Percentiles rank a stretch among this genome's conserved stretches.
Evolutionary conservation across 2,113 vertebrate genomes (phyloP).

Genomic region (Talpa occidentalis): DNA sequence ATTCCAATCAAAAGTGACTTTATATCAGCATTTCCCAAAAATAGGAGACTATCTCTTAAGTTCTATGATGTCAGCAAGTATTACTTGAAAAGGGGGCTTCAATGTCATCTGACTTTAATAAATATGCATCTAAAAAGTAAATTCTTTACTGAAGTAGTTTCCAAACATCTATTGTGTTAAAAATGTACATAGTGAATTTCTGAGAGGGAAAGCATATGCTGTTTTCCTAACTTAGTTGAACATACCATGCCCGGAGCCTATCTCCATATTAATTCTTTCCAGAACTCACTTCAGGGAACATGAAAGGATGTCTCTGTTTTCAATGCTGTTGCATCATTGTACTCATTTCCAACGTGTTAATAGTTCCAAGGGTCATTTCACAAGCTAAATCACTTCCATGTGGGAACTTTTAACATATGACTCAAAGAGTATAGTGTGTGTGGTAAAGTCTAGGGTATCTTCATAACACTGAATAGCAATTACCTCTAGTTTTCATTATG

Average conservation of each 20-base stretch:
- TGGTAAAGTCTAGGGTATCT: background rate
- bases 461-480: constrained; percentile 33
- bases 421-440: background rate
- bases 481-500: constrained; percentile 46
- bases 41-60: background rate
- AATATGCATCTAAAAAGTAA: background rate
- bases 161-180: background rate
- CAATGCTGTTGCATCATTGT: background rate
- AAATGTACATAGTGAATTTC: background rate
- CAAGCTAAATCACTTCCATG: background rate
- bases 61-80: background rate
- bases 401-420: constrained; percentile 17
- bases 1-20: background rate
- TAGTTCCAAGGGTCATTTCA: constrained; percentile 27
- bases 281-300: constrained; percentile 9
- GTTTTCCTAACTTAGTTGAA: constrained; percentile 14
- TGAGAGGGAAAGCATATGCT: background rate
- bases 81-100: background rate
- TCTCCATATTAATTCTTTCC: background rate
- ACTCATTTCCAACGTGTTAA: constrained; percentile 22
- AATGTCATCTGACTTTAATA: background rate
- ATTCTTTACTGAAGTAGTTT: background rate
- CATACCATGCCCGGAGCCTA: background rate
- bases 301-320: constrained; percentile 17
- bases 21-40: background rate